Evolutionary conservation across 2,797 vertebrate genomes (phyloP).

Genomic region (Atherinosoma microstoma): DNA sequence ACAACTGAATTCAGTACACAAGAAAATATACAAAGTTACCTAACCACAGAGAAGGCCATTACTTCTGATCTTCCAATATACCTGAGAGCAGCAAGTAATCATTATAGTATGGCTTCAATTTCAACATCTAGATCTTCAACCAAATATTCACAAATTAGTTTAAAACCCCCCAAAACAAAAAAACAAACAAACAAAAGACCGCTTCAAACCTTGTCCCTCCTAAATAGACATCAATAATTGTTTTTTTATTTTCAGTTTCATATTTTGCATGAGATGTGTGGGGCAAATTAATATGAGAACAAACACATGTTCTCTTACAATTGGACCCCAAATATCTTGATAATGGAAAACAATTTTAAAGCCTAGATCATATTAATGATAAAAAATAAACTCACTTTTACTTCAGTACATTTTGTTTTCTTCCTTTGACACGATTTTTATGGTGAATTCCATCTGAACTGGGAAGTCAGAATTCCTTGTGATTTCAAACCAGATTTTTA

Average conservation of each 20-base stretch:
- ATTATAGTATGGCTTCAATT: slow-evolving; percentile 66
- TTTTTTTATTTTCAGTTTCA: not conserved
- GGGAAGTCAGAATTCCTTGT: not conserved
- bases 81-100: slow-evolving; percentile 65
- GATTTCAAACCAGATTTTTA: not conserved
- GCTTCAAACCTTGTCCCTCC: slow-evolving; percentile 1
- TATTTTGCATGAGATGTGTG: not conserved
- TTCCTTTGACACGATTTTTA: slow-evolving; percentile 6
- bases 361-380: not conserved
- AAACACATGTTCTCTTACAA: not conserved
- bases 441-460: not conserved
- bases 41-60: slow-evolving; percentile 34
- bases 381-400: not conserved
- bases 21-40: slow-evolving; percentile 22
- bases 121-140: slow-evolving; percentile 34
- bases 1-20: slow-evolving; percentile 17
- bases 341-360: slow-evolving; percentile 9
- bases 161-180: not conserved
- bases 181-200: not conserved
- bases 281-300: not conserved
- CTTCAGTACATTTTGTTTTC: not conserved
- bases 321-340: slow-evolving; percentile 4
- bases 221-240: not conserved
- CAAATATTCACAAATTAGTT: slow-evolving; percentile 18
- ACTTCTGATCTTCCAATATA: slow-evolving; percentile 52